Percentiles rank a stretch among this genome's conserved stretches.
These are phyloP conservation scores for Nasonia longicornis DNA, from an alignment of 1,140 invertebrate species.

Conservation along the genomic window DNA sequence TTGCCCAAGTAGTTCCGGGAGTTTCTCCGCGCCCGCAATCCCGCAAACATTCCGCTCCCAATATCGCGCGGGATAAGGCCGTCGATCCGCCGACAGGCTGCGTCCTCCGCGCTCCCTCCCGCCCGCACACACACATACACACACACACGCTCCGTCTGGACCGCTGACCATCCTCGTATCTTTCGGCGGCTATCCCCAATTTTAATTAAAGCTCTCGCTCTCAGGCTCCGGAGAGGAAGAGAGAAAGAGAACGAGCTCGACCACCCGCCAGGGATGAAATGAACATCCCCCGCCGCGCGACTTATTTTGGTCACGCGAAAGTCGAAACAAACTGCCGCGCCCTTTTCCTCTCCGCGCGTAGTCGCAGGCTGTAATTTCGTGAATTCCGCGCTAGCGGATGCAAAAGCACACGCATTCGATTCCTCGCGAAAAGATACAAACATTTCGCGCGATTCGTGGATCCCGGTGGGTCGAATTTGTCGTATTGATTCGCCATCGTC, in stretches of 20 bases:
- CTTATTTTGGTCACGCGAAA: conserved; percentile 59
- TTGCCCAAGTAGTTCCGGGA: conserved; percentile 16
- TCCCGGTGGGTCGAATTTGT: too few species aligned
- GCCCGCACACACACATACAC: background rate
- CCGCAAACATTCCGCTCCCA: conserved; percentile 51
- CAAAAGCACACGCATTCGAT: background rate
- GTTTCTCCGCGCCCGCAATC: background rate
- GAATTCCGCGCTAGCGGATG: background rate
- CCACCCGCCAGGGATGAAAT: conserved; percentile 57
- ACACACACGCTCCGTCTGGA: conserved; percentile 3
- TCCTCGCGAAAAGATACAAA: background rate
- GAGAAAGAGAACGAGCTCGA: conserved; percentile 43
- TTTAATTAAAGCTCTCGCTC: conserved; percentile 60
- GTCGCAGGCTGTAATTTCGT: background rate
- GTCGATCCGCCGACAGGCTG: conserved; percentile 38
- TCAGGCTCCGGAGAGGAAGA: background rate
- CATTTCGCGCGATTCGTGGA: too few species aligned
- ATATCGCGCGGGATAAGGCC: conserved; percentile 49
- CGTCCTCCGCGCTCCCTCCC: background rate
- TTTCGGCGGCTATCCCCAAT: conserved; percentile 50
- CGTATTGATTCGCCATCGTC: background rate
- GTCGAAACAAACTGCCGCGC: conserved; percentile 47
- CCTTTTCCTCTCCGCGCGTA: background rate
- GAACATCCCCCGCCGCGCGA: conserved; percentile 54
- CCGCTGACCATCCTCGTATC: conserved; percentile 11